Evolutionary conservation across 2,113 vertebrate genomes (phyloP), one percentile per base, ranked within the genome.

Genomic region (Dipodomys spectabilis): DNA sequence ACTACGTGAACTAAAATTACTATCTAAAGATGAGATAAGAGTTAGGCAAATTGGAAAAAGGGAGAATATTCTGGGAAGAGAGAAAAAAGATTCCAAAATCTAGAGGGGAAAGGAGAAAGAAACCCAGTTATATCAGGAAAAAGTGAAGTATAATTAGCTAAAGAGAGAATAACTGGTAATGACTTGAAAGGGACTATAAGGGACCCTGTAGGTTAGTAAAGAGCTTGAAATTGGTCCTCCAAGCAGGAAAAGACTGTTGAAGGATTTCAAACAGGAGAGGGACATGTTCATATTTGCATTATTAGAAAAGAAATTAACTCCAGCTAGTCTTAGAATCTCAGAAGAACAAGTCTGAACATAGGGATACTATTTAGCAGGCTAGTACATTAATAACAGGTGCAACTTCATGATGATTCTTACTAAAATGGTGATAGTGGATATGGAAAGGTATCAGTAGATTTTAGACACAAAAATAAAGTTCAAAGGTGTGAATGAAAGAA

Each of bases 221-320:
- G 44, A 86, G 28, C n/a, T 62, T 79, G 32, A 49, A 10, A 35
- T 62, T 93, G 49, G 82, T 91, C n/a, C 72, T 82, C 69, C 82
- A 72, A 73, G 15, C 53, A 23, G 6, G 39, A 30, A 22, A 44
- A 82, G 69, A 45, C 57, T 39, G 22, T 20, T 64, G 64, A 71
- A 77, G 39, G 49, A 73, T 44, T 87, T 80, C 60, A 94, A 93
- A 68, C 64, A 81, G 13, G 44, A 82, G 20, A 71, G 69, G 67
- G 28, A 15, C 19, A 15, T 35, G 12, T 91, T 86, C 28, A 49
- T 82, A 45, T 35, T 88, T 94, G 44, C 62, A 73, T 64, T 79
- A 92, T 74, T 49, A 73, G 22, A 69, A 86, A 75, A 22, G 67
- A 87, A 64, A 49, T 39, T 49, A 22, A 12, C 22, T 35, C 9